Conservation (phyloP, 2,888 invertebrate species). For the Pyralis farinalis region DNA sequence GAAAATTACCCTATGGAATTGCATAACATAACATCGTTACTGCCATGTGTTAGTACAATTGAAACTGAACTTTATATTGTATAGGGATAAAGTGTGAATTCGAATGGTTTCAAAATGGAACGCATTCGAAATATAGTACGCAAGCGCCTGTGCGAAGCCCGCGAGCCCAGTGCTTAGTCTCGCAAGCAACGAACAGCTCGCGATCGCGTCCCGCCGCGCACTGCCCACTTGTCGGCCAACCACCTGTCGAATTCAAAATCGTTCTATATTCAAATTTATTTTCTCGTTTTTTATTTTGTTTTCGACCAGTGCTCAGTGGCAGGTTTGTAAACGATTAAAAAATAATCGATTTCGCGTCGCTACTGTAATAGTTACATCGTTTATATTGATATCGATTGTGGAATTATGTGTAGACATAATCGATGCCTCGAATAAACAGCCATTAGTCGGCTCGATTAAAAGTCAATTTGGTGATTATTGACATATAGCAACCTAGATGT, state of each 20-base stretch:
- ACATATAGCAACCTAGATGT: too few relatives aligned
- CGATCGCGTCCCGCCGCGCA: slow-evolving; percentile 7
- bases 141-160: slow-evolving; percentile 20
- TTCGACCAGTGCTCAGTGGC: neutral
- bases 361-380: too few relatives aligned
- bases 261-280: slow-evolving; percentile 3
- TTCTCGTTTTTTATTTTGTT: slow-evolving; percentile 1
- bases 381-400: too few relatives aligned
- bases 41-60: neutral
- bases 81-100: slow-evolving; percentile 9
- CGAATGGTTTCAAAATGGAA: slow-evolving; percentile 9
- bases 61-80: neutral
- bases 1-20: neutral
- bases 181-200: slow-evolving; percentile 2
- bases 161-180: slow-evolving; percentile 3
- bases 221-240: slow-evolving; percentile 10
- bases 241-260: slow-evolving; percentile 15
- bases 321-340: neutral
- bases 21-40: neutral
- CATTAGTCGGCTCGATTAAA: too few relatives aligned
- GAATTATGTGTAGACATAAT: too few relatives aligned
- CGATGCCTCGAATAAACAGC: too few relatives aligned
- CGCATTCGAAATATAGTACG: slow-evolving; percentile 28
- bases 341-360: too few relatives aligned
- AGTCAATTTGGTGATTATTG: too few relatives aligned